Evolutionary conservation across 2,888 invertebrate species (phyloP).

Genomic region (Mesoligia furuncula): DNA sequence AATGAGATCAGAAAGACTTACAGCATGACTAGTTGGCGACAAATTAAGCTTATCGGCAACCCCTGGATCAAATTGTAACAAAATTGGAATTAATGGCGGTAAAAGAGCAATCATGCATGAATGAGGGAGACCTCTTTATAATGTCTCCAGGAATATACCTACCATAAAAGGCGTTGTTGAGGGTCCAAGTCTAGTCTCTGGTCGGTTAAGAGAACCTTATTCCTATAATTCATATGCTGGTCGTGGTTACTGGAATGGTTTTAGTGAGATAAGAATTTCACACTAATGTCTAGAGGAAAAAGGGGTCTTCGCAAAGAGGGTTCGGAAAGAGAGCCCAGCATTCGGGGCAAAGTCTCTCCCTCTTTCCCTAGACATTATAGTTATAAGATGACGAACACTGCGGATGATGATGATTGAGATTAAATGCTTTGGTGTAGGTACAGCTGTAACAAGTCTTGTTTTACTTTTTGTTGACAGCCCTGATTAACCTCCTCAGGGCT

Average conservation of each 20-base stretch:
- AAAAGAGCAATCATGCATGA: neutral
- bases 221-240: neutral
- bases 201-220: neutral
- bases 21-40: too few relatives aligned
- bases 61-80: neutral
- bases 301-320: too few relatives aligned
- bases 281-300: too few relatives aligned
- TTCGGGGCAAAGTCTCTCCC: neutral
- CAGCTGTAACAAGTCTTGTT: neutral
- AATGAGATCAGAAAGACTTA: neutral
- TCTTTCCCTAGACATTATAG: neutral
- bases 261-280: neutral
- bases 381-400: neutral
- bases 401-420: neutral
- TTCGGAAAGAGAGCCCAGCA: too few relatives aligned
- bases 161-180: neutral
- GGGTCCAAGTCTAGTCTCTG: neutral
- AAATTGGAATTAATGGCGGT: neutral
- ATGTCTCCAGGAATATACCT: neutral
- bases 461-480: constrained; percentile 56
- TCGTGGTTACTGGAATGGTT: neutral
- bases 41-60: neutral
- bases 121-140: too few relatives aligned
- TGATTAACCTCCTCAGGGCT: constrained; percentile 59
- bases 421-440: neutral